Evolutionary conservation across 2,113 vertebrate genomes (phyloP).

Genomic region (Anarhynchus alexandrinus): DNA sequence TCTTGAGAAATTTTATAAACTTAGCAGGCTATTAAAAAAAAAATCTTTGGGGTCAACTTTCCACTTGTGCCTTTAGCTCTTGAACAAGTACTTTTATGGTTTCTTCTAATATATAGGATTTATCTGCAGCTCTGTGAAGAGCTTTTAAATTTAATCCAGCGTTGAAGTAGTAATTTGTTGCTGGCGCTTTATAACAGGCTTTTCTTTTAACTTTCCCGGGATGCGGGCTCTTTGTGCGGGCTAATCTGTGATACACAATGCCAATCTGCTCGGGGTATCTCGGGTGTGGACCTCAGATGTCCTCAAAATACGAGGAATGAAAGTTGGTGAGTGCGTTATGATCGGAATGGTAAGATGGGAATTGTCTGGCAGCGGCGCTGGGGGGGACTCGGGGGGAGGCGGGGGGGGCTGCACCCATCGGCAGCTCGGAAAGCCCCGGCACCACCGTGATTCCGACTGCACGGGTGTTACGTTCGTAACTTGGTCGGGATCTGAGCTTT

Average conservation of each 20-base stretch:
- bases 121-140: slow-evolving; percentile 73
- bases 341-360: background rate
- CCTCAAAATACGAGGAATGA: background rate
- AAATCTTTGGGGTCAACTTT: slow-evolving; percentile 72
- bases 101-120: slow-evolving; percentile 72
- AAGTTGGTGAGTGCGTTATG: background rate
- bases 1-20: slow-evolving; percentile 67
- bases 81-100: slow-evolving; percentile 68
- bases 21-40: slow-evolving; percentile 54
- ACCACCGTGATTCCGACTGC: background rate
- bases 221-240: slow-evolving; percentile 40
- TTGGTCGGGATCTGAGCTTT: background rate
- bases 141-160: slow-evolving; percentile 75
- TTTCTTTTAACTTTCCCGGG: slow-evolving; percentile 63
- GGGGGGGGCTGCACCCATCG: background rate
- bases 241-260: slow-evolving; percentile 3
- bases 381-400: no score
- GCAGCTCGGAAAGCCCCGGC: background rate
- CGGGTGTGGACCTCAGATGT: background rate
- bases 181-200: slow-evolving; percentile 58
- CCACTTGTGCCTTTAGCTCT: slow-evolving; percentile 75
- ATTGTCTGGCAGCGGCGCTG: background rate
- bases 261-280: background rate
- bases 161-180: slow-evolving; percentile 73
- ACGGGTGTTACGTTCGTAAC: background rate